These are phyloP conservation scores for Drosophila orena DNA, from an alignment of 1,140 invertebrate species.

Conservation along the genomic window DNA sequence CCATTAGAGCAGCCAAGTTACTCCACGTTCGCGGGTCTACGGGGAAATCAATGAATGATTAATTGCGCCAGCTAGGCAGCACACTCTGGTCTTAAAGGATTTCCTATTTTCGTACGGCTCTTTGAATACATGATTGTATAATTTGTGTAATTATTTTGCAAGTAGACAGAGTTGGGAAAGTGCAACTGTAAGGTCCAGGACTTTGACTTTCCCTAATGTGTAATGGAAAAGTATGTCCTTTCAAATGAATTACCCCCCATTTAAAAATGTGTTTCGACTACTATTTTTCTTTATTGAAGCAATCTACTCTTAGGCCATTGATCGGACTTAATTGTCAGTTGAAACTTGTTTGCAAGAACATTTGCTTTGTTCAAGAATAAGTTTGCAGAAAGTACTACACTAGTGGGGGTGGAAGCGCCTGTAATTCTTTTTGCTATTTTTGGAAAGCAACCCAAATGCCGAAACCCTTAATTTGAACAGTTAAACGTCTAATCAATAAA, in stretches of 20 bases:
- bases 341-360: too few relatives aligned
- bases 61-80: constrained; percentile 25
- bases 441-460: not conserved
- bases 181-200: too few relatives aligned
- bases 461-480: constrained; percentile 11
- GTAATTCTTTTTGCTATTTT: not conserved
- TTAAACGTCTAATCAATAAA: constrained; percentile 32
- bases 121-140: not conserved
- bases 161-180: not conserved
- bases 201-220: not conserved
- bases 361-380: too few relatives aligned
- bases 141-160: constrained; percentile 1
- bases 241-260: too few relatives aligned
- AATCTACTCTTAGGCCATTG: too few relatives aligned
- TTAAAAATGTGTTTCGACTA: too few relatives aligned
- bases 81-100: constrained; percentile 36
- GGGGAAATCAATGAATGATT: constrained; percentile 59
- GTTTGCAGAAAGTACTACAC: too few relatives aligned
- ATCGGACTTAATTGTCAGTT: too few relatives aligned
- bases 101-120: constrained; percentile 28
- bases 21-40: constrained; percentile 13
- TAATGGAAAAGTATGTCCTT: too few relatives aligned
- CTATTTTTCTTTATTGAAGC: too few relatives aligned
- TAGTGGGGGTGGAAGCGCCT: not conserved
- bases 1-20: constrained; percentile 29